Base-by-base conservation (phyloP, 2,113 vertebrate species). In the Podiceps cristatus region DNA sequence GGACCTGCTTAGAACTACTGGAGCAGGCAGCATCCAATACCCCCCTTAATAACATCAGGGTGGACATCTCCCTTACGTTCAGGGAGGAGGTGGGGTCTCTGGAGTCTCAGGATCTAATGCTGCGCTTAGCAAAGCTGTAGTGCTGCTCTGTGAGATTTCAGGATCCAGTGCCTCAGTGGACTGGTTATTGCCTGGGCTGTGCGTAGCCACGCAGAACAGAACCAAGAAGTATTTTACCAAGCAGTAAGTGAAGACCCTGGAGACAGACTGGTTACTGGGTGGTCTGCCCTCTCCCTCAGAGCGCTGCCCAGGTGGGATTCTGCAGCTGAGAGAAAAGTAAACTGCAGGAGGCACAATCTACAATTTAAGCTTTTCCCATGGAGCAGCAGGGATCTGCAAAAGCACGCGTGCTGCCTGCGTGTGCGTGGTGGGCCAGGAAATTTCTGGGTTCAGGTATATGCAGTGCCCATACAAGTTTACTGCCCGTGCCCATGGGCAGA, bases 401-500 rank as follows among this genome's bases (percentile, higher is more conserved):
- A 66, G 20, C 49, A 14, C 0, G 3, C 64, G 37, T 28, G 9
- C 1, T 2, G 15, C 10, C 23, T 20, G 6, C 18, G 13, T 31
- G 20, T 59, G 35, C 78, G 52, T 1, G 2, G 18, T 17, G 28
- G 16, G 35, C 19, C 58, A 66, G 53, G 29, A 73, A 37, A 12
- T 56, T 17, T 56, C 44, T 79, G 49, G 27, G 33, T 45, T 52
- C 3, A 2, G 8, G 11, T 52, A 33, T 23, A 4, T 49, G 62
- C n/a, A 16, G 35, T 90, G 69, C 14, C 68, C 6, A 3, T 14
- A 33, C 0, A 9, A 72, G 27, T 29, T 58, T 77, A 7, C 64
- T 53, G 33, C 40, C 33, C 66, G 40, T 40, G 44, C 35, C 77
- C 4, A 0, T 0, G 0, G 50, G 60, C 79, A 86, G 56, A 44